These are phyloP conservation scores for Alaudala cheleensis DNA, from an alignment of 2,113 vertebrate species.

Conservation along the genomic window DNA sequence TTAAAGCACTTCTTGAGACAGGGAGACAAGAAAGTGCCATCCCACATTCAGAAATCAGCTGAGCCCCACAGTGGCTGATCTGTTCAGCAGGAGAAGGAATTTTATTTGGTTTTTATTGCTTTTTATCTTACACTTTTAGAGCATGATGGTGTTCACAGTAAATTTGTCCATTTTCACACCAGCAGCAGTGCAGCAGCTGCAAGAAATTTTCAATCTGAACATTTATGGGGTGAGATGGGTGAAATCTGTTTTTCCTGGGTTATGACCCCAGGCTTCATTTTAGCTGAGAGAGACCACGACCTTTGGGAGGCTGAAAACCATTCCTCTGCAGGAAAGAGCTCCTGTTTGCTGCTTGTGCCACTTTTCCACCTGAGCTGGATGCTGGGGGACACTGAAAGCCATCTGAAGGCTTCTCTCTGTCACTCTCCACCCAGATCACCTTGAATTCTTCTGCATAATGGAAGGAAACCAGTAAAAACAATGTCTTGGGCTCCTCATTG, in stretches of 20 bases:
- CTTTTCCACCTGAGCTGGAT: background rate
- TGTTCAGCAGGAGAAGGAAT: background rate
- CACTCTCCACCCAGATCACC: background rate
- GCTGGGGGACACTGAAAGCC: background rate
- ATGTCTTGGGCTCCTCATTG: rapidly evolving
- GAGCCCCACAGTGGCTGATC: background rate
- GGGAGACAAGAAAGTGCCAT: background rate
- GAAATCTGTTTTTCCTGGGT: background rate
- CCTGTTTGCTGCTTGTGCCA: background rate
- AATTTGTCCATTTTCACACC: background rate
- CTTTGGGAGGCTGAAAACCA: background rate
- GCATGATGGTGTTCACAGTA: background rate
- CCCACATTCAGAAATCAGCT: background rate
- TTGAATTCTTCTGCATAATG: background rate
- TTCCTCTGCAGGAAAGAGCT: background rate
- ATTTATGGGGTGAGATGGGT: no score
- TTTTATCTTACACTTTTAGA: background rate
- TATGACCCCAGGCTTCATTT: background rate
- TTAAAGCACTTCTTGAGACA: background rate
- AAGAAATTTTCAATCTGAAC: background rate
- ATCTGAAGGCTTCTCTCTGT: background rate
- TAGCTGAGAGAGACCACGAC: background rate
- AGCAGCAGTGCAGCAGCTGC: background rate
- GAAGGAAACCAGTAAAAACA: background rate
- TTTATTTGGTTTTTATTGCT: background rate